Evolutionary conservation across 2,797 vertebrate genomes (phyloP).

Genomic region (Aphelocoma californica): DNA sequence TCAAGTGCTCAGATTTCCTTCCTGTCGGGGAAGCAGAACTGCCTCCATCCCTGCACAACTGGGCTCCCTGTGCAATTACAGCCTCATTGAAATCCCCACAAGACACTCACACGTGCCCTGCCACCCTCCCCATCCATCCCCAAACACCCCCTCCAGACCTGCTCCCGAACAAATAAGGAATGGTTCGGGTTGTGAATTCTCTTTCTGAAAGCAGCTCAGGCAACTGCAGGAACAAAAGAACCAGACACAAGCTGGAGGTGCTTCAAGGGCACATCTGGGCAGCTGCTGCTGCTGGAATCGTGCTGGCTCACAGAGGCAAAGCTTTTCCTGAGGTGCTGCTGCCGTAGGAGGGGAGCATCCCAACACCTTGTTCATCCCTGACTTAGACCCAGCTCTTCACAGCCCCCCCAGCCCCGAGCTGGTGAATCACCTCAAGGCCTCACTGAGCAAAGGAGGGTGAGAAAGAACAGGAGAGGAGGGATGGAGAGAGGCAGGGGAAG

Average conservation of each 20-base stretch:
- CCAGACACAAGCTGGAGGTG: neutral
- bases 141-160: neutral
- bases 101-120: neutral
- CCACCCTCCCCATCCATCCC: neutral
- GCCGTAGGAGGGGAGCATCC: neutral
- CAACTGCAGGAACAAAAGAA: slow-evolving; percentile 1
- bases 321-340: neutral
- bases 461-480: neutral
- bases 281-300: neutral
- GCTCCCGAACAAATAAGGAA: neutral
- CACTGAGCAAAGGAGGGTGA: neutral
- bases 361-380: neutral
- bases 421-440: neutral
- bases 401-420: neutral
- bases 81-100: neutral
- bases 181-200: neutral
- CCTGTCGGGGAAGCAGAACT: slow-evolving; percentile 13
- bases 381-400: neutral
- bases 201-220: neutral
- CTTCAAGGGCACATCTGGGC: slow-evolving; percentile 50
- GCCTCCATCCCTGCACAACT: neutral
- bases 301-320: neutral
- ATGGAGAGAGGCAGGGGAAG: neutral
- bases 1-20: slow-evolving; percentile 18
- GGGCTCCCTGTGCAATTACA: neutral